Percentiles rank a stretch among this genome's conserved stretches.
phyloP scores from a whole-genome alignment of 2,888 invertebrate species.

The Resseliella maxima region DNA sequence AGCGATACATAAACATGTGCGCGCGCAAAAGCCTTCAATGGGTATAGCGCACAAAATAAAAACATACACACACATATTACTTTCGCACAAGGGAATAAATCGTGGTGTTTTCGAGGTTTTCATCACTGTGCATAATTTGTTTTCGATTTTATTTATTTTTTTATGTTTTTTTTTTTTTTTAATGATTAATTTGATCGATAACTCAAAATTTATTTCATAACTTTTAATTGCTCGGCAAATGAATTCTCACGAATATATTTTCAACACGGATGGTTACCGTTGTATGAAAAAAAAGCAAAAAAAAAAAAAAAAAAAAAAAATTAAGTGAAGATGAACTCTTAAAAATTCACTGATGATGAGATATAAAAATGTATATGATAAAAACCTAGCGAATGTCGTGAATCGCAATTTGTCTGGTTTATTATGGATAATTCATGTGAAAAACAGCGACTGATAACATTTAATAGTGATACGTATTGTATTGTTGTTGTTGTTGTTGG shows the following conservation, averaged over 20 bases:
- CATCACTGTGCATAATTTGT: constrained; percentile 7
- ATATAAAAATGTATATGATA: too few species aligned
- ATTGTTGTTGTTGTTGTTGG: neutral
- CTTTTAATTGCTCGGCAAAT: neutral
- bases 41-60: neutral
- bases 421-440: neutral
- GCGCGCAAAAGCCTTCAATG: neutral
- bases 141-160: neutral
- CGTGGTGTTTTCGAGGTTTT: neutral
- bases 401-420: too few species aligned
- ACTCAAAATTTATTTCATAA: constrained; percentile 1
- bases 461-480: neutral
- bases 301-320: neutral
- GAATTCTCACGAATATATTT: neutral
- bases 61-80: neutral
- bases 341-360: too few species aligned
- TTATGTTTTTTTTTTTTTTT: neutral
- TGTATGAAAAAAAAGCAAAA: neutral
- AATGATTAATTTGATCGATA: constrained; percentile 22
- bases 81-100: neutral
- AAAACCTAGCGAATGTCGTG: too few species aligned
- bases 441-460: neutral
- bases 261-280: neutral
- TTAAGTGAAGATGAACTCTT: too few species aligned
- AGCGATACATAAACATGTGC: neutral